Base-by-base conservation (phyloP, 2,888 invertebrate species). In the Drosophila borealis region DNA sequence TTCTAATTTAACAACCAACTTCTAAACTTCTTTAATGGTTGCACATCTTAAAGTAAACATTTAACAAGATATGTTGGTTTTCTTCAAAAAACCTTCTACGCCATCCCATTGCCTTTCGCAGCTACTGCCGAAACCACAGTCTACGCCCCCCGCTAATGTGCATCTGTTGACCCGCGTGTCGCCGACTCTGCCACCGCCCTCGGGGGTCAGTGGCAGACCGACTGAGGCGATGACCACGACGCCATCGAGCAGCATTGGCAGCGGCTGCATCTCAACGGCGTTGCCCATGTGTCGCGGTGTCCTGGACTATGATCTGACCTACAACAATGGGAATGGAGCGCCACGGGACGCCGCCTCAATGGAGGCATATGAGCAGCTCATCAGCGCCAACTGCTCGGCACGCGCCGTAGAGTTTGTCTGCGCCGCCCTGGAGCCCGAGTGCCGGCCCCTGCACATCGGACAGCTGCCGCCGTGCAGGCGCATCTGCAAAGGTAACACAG, bases 241-340 rank as follows among this genome's bases (percentile, higher is more conserved):
- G 11, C 84, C 69, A 2, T 44, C 82, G 11, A 70, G 71, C 29
- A 70, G 71, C 29, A 65, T 55, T 13, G 62, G 42, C 51, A 88
- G 79, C 36, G 91, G 89, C 50, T 93, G 93, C 66, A 88, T 89
- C 70, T 93, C 93, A 3, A 92, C 92, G 1, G 89, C 91, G 14
- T 41, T 92, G 45, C 73, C 80, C 39, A 91, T 93, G 81, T 95
- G 95, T 78, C 94, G 94, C n/a, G 95, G 94, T 2, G 93, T 95
- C 4, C 91, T 95, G n/a, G 95, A 95, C 0, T 95, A 95, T 84
- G 95, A 95, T 91, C 90, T 95, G 74, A 95, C 95, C 2, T 94
- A 94, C 10, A 89, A 81, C 13, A 87, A 89, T 19, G 73, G 78
- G 2, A 87, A 85, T 9, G 80, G 78, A 19, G 84, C 81, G n/a